phyloP scores from a whole-genome alignment of 2,113 vertebrate species.

The Butorides virescens region DNA sequence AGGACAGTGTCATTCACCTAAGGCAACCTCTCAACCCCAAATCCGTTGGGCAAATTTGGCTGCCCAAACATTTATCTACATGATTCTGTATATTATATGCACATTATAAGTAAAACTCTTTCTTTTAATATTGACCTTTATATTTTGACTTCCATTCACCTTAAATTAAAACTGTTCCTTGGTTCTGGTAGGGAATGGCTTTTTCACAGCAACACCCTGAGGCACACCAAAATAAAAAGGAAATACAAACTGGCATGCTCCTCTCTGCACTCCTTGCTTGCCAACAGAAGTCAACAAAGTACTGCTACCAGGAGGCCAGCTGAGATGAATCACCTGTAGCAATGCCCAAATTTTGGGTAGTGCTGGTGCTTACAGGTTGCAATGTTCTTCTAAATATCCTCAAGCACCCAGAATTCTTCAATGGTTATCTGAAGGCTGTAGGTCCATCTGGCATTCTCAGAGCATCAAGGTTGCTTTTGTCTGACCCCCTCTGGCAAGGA shows the following conservation, averaged over 20 bases:
- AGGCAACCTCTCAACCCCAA: not conserved
- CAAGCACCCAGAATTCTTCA: accelerated
- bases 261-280: not conserved
- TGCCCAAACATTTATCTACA: not conserved
- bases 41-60: not conserved
- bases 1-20: not conserved
- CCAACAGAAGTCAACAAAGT: not conserved
- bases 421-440: not conserved
- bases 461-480: not conserved
- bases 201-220: not conserved
- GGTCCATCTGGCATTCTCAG: not conserved
- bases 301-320: not conserved
- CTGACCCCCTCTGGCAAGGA: not conserved
- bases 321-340: not conserved
- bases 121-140: not conserved
- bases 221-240: not conserved
- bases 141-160: not conserved
- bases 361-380: not conserved
- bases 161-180: not conserved
- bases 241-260: not conserved
- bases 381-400: not conserved
- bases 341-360: not conserved
- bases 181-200: not conserved
- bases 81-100: not conserved
- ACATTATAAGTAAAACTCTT: not conserved